phyloP scores from a whole-genome alignment of 2,888 invertebrate species.

The Micropterix aruncella region DNA sequence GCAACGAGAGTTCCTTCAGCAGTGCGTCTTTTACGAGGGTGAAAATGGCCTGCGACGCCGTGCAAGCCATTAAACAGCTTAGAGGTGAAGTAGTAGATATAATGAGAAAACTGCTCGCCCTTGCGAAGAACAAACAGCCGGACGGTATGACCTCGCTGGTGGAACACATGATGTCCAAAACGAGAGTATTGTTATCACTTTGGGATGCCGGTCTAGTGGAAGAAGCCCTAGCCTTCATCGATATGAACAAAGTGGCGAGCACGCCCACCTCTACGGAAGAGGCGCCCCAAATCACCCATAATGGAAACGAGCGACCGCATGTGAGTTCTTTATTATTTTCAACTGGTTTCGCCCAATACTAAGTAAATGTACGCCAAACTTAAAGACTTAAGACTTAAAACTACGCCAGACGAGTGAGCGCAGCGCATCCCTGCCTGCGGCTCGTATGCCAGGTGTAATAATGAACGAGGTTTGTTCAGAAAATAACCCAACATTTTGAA shows the following conservation, averaged over 20 bases:
- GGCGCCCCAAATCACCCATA: slow-evolving; percentile 16
- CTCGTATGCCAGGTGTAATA: no score
- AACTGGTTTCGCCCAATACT: no score
- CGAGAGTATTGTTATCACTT: slow-evolving; percentile 61
- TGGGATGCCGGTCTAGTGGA: slow-evolving; percentile 82
- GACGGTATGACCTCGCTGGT: slow-evolving; percentile 62
- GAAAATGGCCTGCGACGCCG: slow-evolving; percentile 68
- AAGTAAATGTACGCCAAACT: no score
- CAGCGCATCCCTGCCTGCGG: no score
- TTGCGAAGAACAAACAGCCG: slow-evolving; percentile 61
- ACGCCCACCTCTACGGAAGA: slow-evolving; percentile 10
- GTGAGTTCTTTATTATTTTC: no score
- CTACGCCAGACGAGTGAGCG: no score
- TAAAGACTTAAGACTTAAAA: no score
- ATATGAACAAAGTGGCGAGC: slow-evolving; percentile 50
- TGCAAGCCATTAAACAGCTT: slow-evolving; percentile 63
- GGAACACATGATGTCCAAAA: slow-evolving; percentile 65
- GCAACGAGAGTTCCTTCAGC: slow-evolving; percentile 25
- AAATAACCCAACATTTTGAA: no score
- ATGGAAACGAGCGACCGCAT: slow-evolving; percentile 20
- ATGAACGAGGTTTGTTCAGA: no score
- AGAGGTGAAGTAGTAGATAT: slow-evolving; percentile 63
- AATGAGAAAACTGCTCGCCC: slow-evolving; percentile 57
- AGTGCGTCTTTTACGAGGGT: slow-evolving; percentile 65
- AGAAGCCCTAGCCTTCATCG: slow-evolving; percentile 71